phyloP scores from a whole-genome alignment of 2,797 vertebrate species.

The Myotis vivesi region DNA sequence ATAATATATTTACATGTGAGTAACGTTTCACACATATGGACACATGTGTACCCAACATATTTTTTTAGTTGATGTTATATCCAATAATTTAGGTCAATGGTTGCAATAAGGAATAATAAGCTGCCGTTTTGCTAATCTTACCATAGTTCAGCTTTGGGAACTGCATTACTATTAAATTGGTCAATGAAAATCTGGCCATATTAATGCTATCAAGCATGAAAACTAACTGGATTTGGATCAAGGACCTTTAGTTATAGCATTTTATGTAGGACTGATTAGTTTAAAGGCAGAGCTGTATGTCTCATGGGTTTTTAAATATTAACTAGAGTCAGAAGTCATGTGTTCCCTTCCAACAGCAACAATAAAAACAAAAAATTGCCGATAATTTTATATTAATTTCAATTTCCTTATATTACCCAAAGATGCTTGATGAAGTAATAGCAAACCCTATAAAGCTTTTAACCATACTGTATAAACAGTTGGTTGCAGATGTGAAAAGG shows the following conservation, averaged over 20 bases:
- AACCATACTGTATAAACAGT: conserved; percentile 57
- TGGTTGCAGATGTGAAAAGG: conserved; percentile 42
- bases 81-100: conserved; percentile 71
- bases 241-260: conserved; percentile 78
- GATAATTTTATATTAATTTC: conserved; percentile 57
- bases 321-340: conserved; percentile 70
- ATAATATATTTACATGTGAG: conserved; percentile 73
- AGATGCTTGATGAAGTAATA: conserved; percentile 72
- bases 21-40: conserved; percentile 76
- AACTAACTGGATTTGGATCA: conserved; percentile 81
- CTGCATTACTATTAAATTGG: conserved; percentile 78
- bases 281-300: conserved; percentile 73
- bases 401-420: conserved; percentile 68
- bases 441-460: conserved; percentile 59
- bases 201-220: conserved; percentile 78
- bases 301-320: conserved; percentile 68
- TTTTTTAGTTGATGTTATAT: conserved; percentile 68
- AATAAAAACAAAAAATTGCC: background rate
- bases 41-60: conserved; percentile 64
- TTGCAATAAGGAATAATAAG: conserved; percentile 76
- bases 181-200: conserved; percentile 76
- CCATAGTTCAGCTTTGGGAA: conserved; percentile 78
- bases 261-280: conserved; percentile 80
- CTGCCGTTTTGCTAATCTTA: conserved; percentile 76
- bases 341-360: conserved; percentile 55